phyloP scores from a whole-genome alignment of 2,888 invertebrate species.

The Dendrolimus pini region DNA sequence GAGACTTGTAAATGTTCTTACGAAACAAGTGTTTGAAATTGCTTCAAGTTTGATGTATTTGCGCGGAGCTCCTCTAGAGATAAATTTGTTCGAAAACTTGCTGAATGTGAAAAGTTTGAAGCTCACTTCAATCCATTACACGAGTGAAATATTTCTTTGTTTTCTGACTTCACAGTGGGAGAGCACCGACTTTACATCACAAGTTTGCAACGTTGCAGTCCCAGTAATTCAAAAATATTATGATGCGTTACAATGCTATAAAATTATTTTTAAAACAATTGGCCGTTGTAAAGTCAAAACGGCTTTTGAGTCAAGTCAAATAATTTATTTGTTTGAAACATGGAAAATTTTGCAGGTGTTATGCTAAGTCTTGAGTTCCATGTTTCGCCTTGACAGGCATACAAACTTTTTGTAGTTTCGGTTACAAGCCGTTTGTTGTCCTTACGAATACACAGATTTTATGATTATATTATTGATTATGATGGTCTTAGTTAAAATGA shows the following conservation, averaged over 20 bases:
- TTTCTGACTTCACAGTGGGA: conserved; percentile 55
- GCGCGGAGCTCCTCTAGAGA: conserved; percentile 63
- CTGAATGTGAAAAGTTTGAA: conserved; percentile 74
- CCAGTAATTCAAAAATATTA: not conserved
- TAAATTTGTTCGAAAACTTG: conserved; percentile 74
- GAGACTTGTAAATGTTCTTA: conserved; percentile 51
- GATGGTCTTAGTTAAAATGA: no score
- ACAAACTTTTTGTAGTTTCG: no score
- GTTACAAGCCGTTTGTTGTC: no score
- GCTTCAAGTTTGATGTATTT: conserved; percentile 73
- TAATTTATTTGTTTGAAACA: no score
- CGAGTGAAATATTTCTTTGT: conserved; percentile 76
- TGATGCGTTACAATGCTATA: conserved; percentile 10
- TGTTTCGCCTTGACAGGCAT: no score
- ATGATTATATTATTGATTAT: no score
- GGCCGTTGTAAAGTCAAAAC: conserved; percentile 20
- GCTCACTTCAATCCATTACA: conserved; percentile 76
- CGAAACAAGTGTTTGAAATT: conserved; percentile 70
- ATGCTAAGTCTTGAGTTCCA: no score
- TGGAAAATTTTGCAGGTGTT: no score
- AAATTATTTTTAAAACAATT: conserved; percentile 16
- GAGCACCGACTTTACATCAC: conserved; percentile 54
- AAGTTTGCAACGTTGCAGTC: conserved; percentile 42
- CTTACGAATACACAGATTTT: no score
- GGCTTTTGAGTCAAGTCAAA: conserved; percentile 20